phyloP scores from a whole-genome alignment of 2,888 invertebrate genomes.

The Candidula unifasciata region DNA sequence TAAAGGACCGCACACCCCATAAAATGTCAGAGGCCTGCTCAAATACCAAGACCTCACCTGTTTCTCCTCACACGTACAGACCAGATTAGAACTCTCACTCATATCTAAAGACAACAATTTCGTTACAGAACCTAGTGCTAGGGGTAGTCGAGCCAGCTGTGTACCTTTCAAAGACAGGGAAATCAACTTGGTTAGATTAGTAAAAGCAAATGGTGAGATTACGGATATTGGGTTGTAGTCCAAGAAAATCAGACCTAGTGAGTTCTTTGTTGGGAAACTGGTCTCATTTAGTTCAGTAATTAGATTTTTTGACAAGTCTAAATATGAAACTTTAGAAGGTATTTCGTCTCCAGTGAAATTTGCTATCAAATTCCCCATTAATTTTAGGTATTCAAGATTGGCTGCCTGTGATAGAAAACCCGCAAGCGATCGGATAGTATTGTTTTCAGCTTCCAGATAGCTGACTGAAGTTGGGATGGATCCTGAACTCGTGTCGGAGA shows the following conservation, averaged over 20 bases:
- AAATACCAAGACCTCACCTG: neutral
- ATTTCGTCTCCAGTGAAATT: neutral
- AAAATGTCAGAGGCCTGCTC: neutral
- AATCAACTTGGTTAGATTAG: neutral
- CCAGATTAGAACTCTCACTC: neutral
- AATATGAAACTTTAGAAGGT: neutral
- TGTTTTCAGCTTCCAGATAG: neutral
- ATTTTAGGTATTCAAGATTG: neutral
- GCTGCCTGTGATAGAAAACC: neutral
- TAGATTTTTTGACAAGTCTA: neutral
- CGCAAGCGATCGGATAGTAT: neutral
- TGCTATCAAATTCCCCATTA: neutral
- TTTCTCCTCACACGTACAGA: constrained; percentile 8
- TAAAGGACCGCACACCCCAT: neutral
- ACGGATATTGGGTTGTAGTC: neutral
- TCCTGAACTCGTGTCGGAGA: neutral
- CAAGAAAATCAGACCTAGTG: neutral
- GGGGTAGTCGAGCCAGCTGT: neutral
- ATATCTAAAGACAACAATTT: neutral
- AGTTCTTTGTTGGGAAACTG: neutral
- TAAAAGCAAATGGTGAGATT: neutral
- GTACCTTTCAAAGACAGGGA: neutral
- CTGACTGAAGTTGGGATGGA: neutral
- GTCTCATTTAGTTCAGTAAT: neutral
- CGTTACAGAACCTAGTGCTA: neutral